These are phyloP conservation scores for Dryobates pubescens DNA, from an alignment of 2,797 vertebrate genomes.

Conservation along the genomic window DNA sequence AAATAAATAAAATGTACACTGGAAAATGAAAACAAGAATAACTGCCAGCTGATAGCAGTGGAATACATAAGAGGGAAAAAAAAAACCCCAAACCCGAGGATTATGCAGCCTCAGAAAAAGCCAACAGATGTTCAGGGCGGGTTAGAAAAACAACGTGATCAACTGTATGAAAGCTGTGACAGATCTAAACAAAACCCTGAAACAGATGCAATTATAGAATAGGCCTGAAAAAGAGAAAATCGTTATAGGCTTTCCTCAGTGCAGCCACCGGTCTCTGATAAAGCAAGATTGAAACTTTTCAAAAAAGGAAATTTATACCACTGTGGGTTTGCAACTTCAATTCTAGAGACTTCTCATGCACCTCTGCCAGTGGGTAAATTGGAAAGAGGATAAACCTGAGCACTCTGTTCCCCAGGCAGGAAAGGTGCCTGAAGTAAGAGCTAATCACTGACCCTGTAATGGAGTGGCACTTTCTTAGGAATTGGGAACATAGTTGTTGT, in stretches of 20 bases:
- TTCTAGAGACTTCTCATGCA: not conserved
- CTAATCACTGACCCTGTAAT: not conserved
- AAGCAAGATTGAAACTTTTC: slow-evolving; percentile 59
- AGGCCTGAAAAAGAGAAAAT: slow-evolving; percentile 61
- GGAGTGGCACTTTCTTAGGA: not conserved
- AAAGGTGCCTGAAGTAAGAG: not conserved
- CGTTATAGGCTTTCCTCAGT: slow-evolving; percentile 60
- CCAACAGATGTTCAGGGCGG: slow-evolving; percentile 73
- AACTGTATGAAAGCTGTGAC: slow-evolving; percentile 63
- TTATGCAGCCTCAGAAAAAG: slow-evolving; percentile 67
- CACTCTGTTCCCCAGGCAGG: not conserved
- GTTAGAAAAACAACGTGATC: slow-evolving; percentile 74
- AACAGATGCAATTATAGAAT: slow-evolving; percentile 71
- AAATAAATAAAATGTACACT: not conserved
- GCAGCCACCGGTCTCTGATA: slow-evolving; percentile 15
- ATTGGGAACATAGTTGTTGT: not conserved
- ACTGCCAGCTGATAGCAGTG: slow-evolving; percentile 52
- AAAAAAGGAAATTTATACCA: slow-evolving; percentile 27
- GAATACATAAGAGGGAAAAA: slow-evolving; percentile 47
- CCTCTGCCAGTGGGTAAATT: not conserved
- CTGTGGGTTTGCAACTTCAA: not conserved
- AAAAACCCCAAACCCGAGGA: not conserved
- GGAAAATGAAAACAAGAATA: slow-evolving; percentile 38
- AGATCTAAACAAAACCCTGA: slow-evolving; percentile 70
- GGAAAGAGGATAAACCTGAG: slow-evolving; percentile 5